Conservation (phyloP, 92 coral and sea anemone genomes). For the Zoanthus sociatus region DNA sequence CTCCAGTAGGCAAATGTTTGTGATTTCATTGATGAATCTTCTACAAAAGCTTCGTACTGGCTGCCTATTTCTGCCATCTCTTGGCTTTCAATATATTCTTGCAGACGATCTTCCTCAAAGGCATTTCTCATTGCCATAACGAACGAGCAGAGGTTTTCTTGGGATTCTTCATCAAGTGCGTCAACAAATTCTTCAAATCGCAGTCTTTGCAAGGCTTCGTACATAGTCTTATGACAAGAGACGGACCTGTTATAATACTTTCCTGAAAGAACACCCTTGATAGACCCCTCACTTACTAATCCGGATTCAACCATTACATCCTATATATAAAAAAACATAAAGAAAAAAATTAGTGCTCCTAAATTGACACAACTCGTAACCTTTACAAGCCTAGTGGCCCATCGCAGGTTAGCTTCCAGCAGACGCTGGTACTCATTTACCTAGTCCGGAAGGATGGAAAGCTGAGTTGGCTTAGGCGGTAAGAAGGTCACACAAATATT, state of each 20-base stretch:
- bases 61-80: constrained; percentile 27
- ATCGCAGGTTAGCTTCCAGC: too few relatives aligned
- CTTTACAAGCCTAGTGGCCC: neutral
- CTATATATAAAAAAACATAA: neutral
- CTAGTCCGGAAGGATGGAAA: too few relatives aligned
- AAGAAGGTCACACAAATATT: too few relatives aligned
- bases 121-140: constrained; percentile 37
- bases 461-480: too few relatives aligned
- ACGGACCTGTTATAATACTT: constrained; percentile 41
- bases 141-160: constrained; percentile 8
- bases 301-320: constrained; percentile 42
- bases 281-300: constrained; percentile 3
- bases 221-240: constrained; percentile 18
- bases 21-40: constrained; percentile 13
- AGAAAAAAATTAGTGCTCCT: neutral
- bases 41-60: constrained; percentile 40
- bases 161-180: constrained; percentile 28
- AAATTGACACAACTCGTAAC: neutral
- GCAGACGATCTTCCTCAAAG: constrained; percentile 35
- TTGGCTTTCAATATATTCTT: constrained; percentile 30
- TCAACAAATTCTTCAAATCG: constrained; percentile 23
- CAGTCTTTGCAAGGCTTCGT: constrained; percentile 29
- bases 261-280: constrained; percentile 37
- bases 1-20: constrained; percentile 42
- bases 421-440: too few relatives aligned